Base-by-base conservation (phyloP, 2,888 invertebrate genomes). In the Leptopilina drosophilae region DNA sequence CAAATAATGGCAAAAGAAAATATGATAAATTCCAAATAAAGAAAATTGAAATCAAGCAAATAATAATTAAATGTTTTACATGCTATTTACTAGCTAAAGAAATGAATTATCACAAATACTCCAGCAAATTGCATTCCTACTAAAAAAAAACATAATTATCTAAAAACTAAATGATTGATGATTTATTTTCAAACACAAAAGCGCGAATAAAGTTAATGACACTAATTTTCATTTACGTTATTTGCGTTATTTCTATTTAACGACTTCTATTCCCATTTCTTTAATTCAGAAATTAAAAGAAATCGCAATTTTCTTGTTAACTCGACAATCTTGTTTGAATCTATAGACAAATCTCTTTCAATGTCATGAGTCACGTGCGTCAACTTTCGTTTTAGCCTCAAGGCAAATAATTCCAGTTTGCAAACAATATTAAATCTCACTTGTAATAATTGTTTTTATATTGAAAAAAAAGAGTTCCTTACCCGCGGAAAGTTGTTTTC, bases 401-500 rank as follows among this genome's bases (percentile, higher is more conserved):
- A n/a, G 73, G 73, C 56, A 33, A 69, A 42, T 53, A 26, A 69
- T 49, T 69, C 49, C 69, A 7, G 49, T 14, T 5, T 9, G 15
- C 20, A 49, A 8, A 42, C 20, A 46, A 46, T 20, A 62, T 62
- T 49, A 67, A 46, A 69, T 49, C 46, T 69, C 49, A 49, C 69
- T 69, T 69, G 26, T 69, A 14, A 49, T 69, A 69, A 69, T 73
- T n/a, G 33, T 33, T 5, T 33, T 33, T 53, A 78, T 65, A 42
- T 42, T 7, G 42, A 42, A 77, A 33, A 80, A 77, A 80, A 77
- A 66, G 77, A 77, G 78, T 46, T 81, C 80, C 82, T 59, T 79
- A 33, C 83, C 78, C 82, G 82, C 81, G 83, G 80, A 83, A 84
- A 86, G 62, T 64, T 64, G 65, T 75, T 73, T 46, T 15, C 64